Evolutionary conservation across 2,888 invertebrate species (phyloP), one percentile per base, ranked within the genome.

Genomic region (Tenthredo livida): DNA sequence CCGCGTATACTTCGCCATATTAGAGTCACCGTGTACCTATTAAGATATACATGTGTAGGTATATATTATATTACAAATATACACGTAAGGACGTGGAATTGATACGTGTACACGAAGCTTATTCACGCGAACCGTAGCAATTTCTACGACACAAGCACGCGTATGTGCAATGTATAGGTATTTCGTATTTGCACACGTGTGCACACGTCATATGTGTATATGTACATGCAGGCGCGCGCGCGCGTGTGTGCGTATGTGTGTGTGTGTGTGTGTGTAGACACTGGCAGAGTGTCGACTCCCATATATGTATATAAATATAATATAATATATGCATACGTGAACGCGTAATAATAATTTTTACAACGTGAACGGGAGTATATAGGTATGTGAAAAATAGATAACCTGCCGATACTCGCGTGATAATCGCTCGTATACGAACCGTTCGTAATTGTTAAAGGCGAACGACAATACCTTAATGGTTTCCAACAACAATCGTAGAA

Each of bases 41-140:
- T 3, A 15, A 15, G 47, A 47, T 47, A 47, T 47, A 47, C n/a
- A n/a, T n/a, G n/a, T 47, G 47, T 47, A n/a, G n/a, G 47, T 47
- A 29, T 29, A 29, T 29, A 29, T 29, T 12, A 10, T 43, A 43
- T 12, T 0, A n/a, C n/a, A n/a, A n/a, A n/a, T n/a, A n/a, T n/a
- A 50, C 4, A 80, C 61, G 47, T 80, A 80, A 61, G 17, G 17
- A 80, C n/a, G 50, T 50, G 50, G 40, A 61, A 80, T 80, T 33
- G 80, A 80, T 58, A 80, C 80, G 80, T 80, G 61, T 61, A 80
- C 80, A 58, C 80, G 75, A 12, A 21, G 37, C 61, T 61, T 37
- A 40, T 29, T 40, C 61, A n/a, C 33, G 25, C 17, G 33, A 33
- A 80, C 80, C 50, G 40, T 43, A 33, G 43, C 21, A 72, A 43